Evolutionary conservation across 2,797 vertebrate species (phyloP), one percentile per base, ranked within the genome.

Genomic region (Xerus rutilus): DNA sequence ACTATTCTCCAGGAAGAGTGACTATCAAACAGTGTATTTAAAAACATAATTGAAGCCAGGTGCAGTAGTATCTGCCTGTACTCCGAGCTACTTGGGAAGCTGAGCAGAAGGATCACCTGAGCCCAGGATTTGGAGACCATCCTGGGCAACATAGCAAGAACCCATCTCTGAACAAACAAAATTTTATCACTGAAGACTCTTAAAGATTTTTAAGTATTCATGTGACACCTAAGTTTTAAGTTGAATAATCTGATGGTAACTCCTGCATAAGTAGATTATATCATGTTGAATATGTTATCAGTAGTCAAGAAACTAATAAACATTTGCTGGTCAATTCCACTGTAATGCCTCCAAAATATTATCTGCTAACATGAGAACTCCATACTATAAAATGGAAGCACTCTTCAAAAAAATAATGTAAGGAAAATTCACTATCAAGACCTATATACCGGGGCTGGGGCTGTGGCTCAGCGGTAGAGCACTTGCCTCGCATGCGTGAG

Each of bases 151-250:
- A 54, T 30, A 65, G 47, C 20, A 76, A 92, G 52, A 62, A 18
- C 17, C 10, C 39, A 67, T 39, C 13, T 72, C 74, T 79, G 49
- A 47, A 69, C 64, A 11, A 69, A 20, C 59, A n/a, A 35, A 20
- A 21, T 28, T 28, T 43, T 74, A 88, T 35, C 85, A 85, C 28
- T 87, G 93, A 62, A 62, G 59, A 62, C 59, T 25, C 54, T 20
- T 21, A 57, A 57, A 57, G 17, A 57, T 39, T 88, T 91, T 57
- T 64, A 30, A 45, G 23, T 64, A 83, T 70, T 78, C 23, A 90
- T 89, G 32, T 92, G 78, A 93, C 54, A 77, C 54, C 39, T 81
- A 90, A 43, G 64, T 79, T 86, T 97, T 73, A 93, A 93, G 74
- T 76, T 23, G 94, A 93, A 67, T 84, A 73, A 94, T 87, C 84